Percentiles rank a stretch among this genome's conserved stretches.
Conservation (phyloP, 2,797 vertebrate species). For the Danio tinwini region DNA sequence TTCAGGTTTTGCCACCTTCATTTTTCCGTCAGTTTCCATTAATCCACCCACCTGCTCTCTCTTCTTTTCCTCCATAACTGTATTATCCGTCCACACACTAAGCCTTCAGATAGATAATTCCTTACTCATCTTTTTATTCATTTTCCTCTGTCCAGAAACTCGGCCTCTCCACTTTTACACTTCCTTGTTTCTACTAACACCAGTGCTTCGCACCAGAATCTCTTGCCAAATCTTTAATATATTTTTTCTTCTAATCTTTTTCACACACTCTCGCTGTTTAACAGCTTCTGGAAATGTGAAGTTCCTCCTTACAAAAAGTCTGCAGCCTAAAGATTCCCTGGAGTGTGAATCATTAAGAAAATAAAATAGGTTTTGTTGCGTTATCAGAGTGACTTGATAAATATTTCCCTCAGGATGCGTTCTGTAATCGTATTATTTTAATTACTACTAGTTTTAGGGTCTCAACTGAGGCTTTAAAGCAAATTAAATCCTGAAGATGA, state of each 20-base stretch:
- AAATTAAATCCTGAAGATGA: background rate
- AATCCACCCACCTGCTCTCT: conserved; percentile 42
- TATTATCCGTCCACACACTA: conserved; percentile 48
- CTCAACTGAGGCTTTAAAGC: background rate
- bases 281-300: conserved; percentile 17
- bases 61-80: conserved; percentile 40
- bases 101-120: conserved; percentile 56
- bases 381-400: conserved; percentile 24
- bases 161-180: background rate
- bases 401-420: conserved; percentile 6
- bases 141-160: conserved; percentile 27
- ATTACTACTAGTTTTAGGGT: conserved; percentile 9
- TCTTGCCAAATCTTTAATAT: conserved; percentile 46
- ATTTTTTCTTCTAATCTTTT: conserved; percentile 40
- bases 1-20: conserved; percentile 41
- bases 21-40: conserved; percentile 39
- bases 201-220: conserved; percentile 50
- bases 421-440: background rate
- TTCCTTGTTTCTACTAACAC: conserved; percentile 47
- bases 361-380: background rate
- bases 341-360: conserved; percentile 22
- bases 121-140: conserved; percentile 33
- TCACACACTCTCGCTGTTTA: conserved; percentile 12
- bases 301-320: conserved; percentile 36
- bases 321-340: conserved; percentile 1